Conservation (phyloP, 2,888 invertebrate species). For the Papilio gigon region DNA sequence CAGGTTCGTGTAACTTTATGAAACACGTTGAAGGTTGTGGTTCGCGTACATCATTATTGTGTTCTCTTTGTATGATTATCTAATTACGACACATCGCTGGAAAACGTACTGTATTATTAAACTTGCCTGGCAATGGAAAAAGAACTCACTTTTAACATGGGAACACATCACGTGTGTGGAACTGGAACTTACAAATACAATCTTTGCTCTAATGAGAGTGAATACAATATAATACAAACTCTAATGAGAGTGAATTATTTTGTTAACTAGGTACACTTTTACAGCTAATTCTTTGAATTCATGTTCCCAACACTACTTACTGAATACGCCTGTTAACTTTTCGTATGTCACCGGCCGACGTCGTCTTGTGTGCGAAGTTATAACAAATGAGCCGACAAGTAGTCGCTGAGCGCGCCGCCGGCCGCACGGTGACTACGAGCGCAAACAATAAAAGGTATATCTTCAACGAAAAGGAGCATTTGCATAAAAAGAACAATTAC, state of each 20-base stretch:
- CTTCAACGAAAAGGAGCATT: not conserved
- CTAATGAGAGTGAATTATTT: too few species aligned
- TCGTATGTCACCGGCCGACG: not conserved
- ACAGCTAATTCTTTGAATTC: too few species aligned
- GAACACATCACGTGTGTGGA: not conserved
- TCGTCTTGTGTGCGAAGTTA: not conserved
- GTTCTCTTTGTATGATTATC: not conserved
- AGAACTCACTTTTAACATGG: not conserved
- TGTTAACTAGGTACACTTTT: too few species aligned
- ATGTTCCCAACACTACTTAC: too few species aligned
- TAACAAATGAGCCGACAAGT: not conserved
- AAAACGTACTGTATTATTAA: not conserved
- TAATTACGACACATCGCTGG: not conserved
- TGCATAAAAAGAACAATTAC: constrained; percentile 24
- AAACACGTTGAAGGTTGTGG: not conserved
- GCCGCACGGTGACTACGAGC: too few species aligned
- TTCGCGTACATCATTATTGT: not conserved
- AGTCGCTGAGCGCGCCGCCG: too few species aligned
- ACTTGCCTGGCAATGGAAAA: not conserved
- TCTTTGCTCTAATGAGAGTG: too few species aligned
- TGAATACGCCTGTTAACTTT: not conserved
- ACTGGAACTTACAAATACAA: not conserved
- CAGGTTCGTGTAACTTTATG: not conserved
- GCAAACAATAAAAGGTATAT: not conserved
- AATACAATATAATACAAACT: too few species aligned